Conservation (phyloP, 2,888 invertebrate genomes). For the Coecobrya sp. region DNA sequence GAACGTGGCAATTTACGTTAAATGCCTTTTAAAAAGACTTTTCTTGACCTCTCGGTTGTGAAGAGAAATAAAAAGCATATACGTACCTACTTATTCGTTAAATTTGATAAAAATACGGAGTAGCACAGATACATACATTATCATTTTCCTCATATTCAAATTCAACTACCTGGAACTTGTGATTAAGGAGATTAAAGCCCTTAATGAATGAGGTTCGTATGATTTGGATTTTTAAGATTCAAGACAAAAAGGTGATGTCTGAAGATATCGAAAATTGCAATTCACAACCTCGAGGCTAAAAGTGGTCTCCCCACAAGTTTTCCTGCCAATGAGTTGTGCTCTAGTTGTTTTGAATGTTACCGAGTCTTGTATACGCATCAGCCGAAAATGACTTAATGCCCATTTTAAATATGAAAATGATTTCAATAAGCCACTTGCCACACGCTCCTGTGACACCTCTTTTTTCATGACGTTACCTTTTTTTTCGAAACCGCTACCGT, state of each 20-base stretch:
- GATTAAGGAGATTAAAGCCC: too few relatives aligned
- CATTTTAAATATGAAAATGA: background rate
- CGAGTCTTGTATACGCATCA: slow-evolving; percentile 45
- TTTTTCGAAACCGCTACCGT: slow-evolving; percentile 53
- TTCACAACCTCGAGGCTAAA: background rate
- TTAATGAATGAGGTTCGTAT: too few relatives aligned
- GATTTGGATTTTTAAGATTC: background rate
- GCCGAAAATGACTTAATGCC: slow-evolving; percentile 13
- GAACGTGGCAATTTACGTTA: too few relatives aligned
- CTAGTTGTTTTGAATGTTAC: slow-evolving; percentile 70
- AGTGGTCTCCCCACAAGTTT: background rate
- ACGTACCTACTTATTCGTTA: too few relatives aligned
- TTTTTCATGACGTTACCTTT: slow-evolving; percentile 7
- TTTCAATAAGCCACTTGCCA: background rate
- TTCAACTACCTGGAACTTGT: slow-evolving; percentile 3
- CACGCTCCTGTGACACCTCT: background rate
- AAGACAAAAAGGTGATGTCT: background rate
- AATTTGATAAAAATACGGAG: too few relatives aligned
- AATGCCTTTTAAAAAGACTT: too few relatives aligned
- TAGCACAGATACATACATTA: too few relatives aligned
- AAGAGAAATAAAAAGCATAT: too few relatives aligned
- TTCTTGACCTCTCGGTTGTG: too few relatives aligned
- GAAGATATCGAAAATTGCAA: slow-evolving; percentile 27
- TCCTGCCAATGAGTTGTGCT: slow-evolving; percentile 23
- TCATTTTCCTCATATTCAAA: background rate